A percentile compares a stretch with the other conserved stretches of the same genome.
Conservation (phyloP, 2,797 vertebrate species). For the Lates japonicus region DNA sequence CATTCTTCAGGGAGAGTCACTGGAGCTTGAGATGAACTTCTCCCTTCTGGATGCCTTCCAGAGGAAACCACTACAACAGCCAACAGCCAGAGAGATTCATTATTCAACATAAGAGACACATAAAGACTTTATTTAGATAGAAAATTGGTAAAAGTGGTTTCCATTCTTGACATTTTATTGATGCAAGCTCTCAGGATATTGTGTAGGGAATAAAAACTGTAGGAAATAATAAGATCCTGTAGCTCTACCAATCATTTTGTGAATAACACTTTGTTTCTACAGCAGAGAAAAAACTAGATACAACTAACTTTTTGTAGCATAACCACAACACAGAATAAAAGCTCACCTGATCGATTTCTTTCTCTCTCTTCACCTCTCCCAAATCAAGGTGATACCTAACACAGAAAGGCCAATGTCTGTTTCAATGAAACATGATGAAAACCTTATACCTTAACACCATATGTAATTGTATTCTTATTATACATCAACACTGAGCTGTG, state of each 20-base stretch:
- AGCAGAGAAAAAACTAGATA: neutral
- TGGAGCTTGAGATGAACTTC: constrained; percentile 91
- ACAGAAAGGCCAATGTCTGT: constrained; percentile 44
- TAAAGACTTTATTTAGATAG: neutral
- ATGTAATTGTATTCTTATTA: neutral
- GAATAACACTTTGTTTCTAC: neutral
- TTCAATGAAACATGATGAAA: neutral
- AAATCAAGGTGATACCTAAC: constrained; percentile 90
- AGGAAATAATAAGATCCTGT: neutral
- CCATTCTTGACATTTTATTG: neutral
- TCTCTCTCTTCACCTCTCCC: constrained; percentile 90
- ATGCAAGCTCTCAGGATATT: neutral
- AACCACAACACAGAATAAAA: neutral
- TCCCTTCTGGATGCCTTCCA: constrained; percentile 87
- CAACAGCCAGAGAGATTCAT: neutral
- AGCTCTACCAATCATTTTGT: neutral
- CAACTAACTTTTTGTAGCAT: neutral
- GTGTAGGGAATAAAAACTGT: neutral
- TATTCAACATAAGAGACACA: constrained; percentile 1
- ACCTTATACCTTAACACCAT: too few relatives aligned
- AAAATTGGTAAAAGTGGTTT: neutral
- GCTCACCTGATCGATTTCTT: constrained; percentile 91
- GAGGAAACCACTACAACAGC: constrained; percentile 90
- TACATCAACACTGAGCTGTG: neutral
- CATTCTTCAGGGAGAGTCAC: constrained; percentile 91